Percentiles rank a stretch among this genome's conserved stretches.
Conservation (phyloP, 92 coral and sea anemone genomes). For the Epizoanthus scotinus region DNA sequence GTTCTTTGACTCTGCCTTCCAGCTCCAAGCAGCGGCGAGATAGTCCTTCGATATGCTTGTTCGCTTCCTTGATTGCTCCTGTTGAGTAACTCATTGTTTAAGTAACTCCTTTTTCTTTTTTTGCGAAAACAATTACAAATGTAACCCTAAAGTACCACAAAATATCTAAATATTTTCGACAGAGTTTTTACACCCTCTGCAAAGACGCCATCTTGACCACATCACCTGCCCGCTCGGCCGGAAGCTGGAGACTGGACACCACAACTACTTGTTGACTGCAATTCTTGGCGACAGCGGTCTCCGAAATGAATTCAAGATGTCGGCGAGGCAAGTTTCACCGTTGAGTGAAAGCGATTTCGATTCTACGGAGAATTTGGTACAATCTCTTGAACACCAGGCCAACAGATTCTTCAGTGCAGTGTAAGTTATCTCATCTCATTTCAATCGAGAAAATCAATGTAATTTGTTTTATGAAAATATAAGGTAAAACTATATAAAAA, state of each 20-base stretch:
- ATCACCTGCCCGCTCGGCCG: constrained; percentile 18
- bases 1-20: constrained; percentile 79
- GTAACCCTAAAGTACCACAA: not conserved
- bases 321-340: constrained; percentile 43
- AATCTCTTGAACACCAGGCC: constrained; percentile 83
- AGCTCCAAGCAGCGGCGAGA: constrained; percentile 72
- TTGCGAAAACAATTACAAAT: not conserved
- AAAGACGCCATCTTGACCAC: constrained; percentile 36
- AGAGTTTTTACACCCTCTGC: not conserved
- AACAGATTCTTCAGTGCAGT: constrained; percentile 83
- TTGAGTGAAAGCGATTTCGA: constrained; percentile 59
- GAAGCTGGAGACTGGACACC: constrained; percentile 21
- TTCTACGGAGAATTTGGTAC: constrained; percentile 67
- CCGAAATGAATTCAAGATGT: constrained; percentile 54
- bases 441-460: not conserved
- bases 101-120: not conserved
- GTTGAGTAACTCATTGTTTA: constrained; percentile 67
- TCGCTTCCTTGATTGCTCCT: constrained; percentile 94
- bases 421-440: constrained; percentile 57
- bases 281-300: constrained; percentile 49
- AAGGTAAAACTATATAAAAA: no score
- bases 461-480: no score
- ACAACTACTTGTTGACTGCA: not conserved
- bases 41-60: constrained; percentile 85
- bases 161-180: not conserved